A percentile compares a stretch with the other conserved stretches of the same genome.
Evolutionary conservation across 2,888 invertebrate species (phyloP).

Genomic region (Epinotia bilunana): DNA sequence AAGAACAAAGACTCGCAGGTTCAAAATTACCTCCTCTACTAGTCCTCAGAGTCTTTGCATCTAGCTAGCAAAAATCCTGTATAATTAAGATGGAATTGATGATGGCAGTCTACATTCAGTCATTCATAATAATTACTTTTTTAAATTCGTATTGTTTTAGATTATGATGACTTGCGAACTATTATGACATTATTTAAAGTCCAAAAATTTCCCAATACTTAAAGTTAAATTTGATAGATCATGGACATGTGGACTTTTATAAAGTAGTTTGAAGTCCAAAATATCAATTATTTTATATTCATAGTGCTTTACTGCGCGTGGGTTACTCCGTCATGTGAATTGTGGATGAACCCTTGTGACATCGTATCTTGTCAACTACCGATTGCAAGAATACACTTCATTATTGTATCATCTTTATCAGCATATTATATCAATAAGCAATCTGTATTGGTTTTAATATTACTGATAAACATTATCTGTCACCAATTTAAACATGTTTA

Average conservation of each 20-base stretch:
- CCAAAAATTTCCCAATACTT: not conserved
- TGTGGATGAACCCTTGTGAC: not conserved
- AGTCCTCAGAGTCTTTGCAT: too few relatives aligned
- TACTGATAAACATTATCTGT: constrained; percentile 18
- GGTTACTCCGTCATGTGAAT: not conserved
- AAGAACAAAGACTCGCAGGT: not conserved
- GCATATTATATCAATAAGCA: constrained; percentile 15
- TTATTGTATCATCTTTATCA: constrained; percentile 18
- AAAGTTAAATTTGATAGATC: not conserved
- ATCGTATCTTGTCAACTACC: constrained; percentile 3
- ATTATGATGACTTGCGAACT: not conserved
- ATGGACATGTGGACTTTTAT: not conserved
- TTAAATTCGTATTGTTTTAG: not conserved
- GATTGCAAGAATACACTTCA: not conserved
- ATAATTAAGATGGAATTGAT: too few relatives aligned
- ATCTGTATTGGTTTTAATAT: constrained; percentile 22
- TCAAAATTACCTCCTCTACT: too few relatives aligned
- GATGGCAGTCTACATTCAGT: not conserved
- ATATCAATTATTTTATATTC: not conserved
- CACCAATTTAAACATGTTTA: constrained; percentile 17
- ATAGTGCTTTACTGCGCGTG: not conserved
- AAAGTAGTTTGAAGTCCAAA: not conserved
- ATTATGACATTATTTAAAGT: not conserved
- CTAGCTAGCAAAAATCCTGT: too few relatives aligned
- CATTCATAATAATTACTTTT: not conserved